A percentile compares a stretch with the other conserved stretches of the same genome.
Evolutionary conservation across 37 sponge, comb jelly and placozoan genomes (phyloP).

Genomic region (Beroe ovata): DNA sequence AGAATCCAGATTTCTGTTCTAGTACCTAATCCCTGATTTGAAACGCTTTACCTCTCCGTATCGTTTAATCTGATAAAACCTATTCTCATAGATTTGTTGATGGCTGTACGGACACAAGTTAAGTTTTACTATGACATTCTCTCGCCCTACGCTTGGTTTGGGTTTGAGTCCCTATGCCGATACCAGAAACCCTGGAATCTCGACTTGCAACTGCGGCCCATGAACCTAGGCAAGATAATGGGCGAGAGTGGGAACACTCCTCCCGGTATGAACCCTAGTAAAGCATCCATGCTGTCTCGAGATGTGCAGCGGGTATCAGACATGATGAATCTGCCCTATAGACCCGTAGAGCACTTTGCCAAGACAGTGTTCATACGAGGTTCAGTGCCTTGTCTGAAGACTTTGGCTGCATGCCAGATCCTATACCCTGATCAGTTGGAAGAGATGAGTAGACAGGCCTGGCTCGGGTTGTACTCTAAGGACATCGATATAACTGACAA

Average conservation of each 20-base stretch:
- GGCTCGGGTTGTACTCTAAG: conserved; percentile 29
- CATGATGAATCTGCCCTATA: conserved; percentile 59
- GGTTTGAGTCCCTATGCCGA: conserved; percentile 32
- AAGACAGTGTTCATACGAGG: conserved; percentile 53
- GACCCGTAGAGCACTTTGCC: conserved; percentile 29
- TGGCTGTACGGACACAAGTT: conserved; percentile 40
- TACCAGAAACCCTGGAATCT: conserved; percentile 61
- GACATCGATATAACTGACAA: conserved; percentile 60
- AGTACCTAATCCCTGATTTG: no score
- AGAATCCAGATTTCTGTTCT: no score
- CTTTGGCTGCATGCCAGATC: conserved; percentile 60
- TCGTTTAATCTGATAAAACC: no score
- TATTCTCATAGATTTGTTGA: no score
- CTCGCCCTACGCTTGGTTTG: conserved; percentile 64
- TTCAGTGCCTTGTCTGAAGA: conserved; percentile 6
- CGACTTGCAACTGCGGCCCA: conserved; percentile 32
- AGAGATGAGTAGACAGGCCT: conserved; percentile 47
- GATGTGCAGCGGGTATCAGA: conserved; percentile 45
- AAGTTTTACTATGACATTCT: conserved; percentile 59
- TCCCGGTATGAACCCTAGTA: conserved; percentile 61
- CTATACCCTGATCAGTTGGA: conserved; percentile 15
- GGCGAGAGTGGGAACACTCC: conserved; percentile 52
- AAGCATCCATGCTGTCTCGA: conserved; percentile 54
- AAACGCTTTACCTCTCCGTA: no score
- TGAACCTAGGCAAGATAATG: conserved; percentile 62